Percentiles rank a stretch among this genome's conserved stretches.
phyloP scores from a whole-genome alignment of 2,113 vertebrate species.

The Pelecanus crispus region DNA sequence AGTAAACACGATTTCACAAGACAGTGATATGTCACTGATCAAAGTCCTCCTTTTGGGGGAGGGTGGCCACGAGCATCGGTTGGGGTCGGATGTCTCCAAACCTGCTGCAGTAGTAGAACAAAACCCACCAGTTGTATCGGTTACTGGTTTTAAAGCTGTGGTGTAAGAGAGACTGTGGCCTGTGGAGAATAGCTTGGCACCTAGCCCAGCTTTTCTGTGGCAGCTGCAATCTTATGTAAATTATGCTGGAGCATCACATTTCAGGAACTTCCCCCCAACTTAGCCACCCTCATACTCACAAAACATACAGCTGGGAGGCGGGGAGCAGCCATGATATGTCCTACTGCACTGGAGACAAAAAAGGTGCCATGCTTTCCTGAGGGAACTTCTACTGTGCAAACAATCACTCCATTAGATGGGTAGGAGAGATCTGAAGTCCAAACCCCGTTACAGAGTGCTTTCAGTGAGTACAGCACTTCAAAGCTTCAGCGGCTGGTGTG shows the following conservation, averaged over 20 bases:
- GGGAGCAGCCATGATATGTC: background rate
- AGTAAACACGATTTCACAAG: background rate
- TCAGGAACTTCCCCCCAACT: background rate
- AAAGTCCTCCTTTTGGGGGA: background rate
- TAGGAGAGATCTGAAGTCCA: background rate
- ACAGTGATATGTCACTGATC: background rate
- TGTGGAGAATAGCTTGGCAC: background rate
- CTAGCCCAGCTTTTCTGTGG: constrained; percentile 10
- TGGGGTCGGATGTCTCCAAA: background rate
- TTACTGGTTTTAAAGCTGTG: constrained; percentile 3
- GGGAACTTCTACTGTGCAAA: background rate
- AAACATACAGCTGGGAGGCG: background rate
- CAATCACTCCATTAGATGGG: background rate
- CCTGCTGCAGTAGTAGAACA: background rate
- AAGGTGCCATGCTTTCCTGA: background rate
- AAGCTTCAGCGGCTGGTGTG: background rate
- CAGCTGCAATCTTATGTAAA: constrained; percentile 32
- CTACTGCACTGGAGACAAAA: background rate
- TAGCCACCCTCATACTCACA: background rate
- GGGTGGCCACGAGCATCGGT: background rate
- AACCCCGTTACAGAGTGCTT: background rate
- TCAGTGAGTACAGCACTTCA: background rate
- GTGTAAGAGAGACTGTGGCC: background rate
- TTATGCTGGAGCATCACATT: background rate
- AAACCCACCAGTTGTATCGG: background rate